These are phyloP conservation scores for Cataglyphis livida DNA, from an alignment of 2,888 invertebrate genomes.

Conservation along the genomic window DNA sequence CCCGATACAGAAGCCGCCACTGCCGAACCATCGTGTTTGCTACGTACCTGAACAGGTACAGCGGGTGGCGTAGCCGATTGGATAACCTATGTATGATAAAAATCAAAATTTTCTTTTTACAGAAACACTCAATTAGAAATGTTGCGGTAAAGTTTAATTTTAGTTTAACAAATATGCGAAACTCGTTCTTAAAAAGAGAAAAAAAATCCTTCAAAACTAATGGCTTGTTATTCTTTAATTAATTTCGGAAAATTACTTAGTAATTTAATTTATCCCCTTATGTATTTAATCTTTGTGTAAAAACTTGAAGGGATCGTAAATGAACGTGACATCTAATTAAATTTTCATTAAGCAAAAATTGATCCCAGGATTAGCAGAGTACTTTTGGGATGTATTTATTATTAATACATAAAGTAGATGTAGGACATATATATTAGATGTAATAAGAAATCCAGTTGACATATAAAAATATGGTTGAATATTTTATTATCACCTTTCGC, in stretches of 20 bases:
- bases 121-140: slow-evolving; percentile 13
- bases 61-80: slow-evolving; percentile 74
- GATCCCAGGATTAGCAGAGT: neutral
- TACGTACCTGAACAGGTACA: slow-evolving; percentile 82
- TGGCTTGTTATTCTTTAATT: neutral
- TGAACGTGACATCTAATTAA: neutral
- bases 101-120: neutral
- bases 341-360: neutral
- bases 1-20: slow-evolving; percentile 80
- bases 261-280: neutral
- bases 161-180: neutral
- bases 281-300: neutral
- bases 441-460: neutral
- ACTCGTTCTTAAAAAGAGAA: neutral
- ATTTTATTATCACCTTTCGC: neutral
- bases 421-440: neutral
- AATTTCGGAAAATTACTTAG: neutral
- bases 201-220: slow-evolving; percentile 1
- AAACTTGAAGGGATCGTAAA: neutral
- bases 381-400: neutral
- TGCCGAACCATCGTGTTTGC: slow-evolving; percentile 81
- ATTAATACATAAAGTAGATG: neutral
- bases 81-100: slow-evolving; percentile 73
- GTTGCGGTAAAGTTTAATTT: slow-evolving; percentile 29
- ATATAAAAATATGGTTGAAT: neutral